Base-by-base conservation (phyloP, 1,140 invertebrate species). In the Hycleus cichorii region DNA sequence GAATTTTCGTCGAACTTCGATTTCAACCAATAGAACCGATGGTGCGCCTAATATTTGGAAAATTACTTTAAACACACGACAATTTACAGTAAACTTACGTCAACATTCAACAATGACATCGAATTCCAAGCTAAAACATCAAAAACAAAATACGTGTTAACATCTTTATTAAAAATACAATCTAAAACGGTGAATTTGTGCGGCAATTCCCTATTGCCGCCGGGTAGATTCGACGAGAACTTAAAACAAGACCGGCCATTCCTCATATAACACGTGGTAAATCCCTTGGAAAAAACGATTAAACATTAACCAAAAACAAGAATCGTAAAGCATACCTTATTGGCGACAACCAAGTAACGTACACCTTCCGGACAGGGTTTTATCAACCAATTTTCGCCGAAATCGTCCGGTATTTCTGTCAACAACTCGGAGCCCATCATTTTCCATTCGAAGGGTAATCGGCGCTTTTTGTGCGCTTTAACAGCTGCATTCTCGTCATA, bases 401-500 rank as follows among this genome's bases (percentile, higher is more conserved):
- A 84, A 75, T 93, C 86, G 52, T 80, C 75, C 10, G 94, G 94
- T 46, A 87, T 81, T 64, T 96, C 90, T 2, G 88, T 74, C 70
- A 97, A 76, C 93, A 93, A 97, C 74, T 97, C 94, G 0, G 93
- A 96, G 25, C 90, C 69, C 91, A 91, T 91, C 38, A 90, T 70
- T 70, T 70, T 69, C 63, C 73, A 73, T 47, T 62, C 66, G 56
- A 72, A 74, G 38, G 25, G 47, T 51, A 56, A 56, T 38, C 32
- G 32, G 4, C 7, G 32, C 32, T 32, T 32, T 43, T 48, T 24
- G 10, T 61, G 49, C 39, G 53, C 58, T 18, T 57, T 32, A 32
- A 5, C 32, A 32, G 2, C 7, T 0, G 7, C 2, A 7, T 7
- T 32, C 9, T 39, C 40, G 1, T 51, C 42, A 43, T 38, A 49